Evolutionary conservation across 2,113 vertebrate species (phyloP).

Genomic region (Xenopus borealis): DNA sequence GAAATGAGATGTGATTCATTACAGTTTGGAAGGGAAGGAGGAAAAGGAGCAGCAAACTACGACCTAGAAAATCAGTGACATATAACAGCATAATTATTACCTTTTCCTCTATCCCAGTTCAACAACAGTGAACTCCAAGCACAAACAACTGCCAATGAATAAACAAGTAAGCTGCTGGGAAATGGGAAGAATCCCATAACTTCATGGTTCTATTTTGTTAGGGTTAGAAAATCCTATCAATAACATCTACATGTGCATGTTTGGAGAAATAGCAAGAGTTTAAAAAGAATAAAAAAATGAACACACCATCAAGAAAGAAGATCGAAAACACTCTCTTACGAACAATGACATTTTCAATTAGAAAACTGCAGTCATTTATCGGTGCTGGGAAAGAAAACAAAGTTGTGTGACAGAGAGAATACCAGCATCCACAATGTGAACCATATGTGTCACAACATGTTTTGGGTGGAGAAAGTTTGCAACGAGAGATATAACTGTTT

Average conservation of each 20-base stretch:
- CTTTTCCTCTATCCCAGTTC: too few relatives aligned
- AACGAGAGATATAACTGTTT: constrained; percentile 26
- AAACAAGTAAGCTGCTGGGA: not conserved
- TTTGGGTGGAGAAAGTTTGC: constrained; percentile 49
- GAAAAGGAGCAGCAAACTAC: constrained; percentile 13
- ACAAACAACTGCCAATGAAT: not conserved
- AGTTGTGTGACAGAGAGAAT: constrained; percentile 42
- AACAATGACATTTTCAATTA: too few relatives aligned
- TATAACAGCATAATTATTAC: not conserved
- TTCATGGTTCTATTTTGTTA: not conserved
- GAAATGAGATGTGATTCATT: not conserved
- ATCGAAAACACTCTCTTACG: too few relatives aligned
- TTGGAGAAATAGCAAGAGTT: not conserved
- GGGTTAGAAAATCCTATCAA: not conserved
- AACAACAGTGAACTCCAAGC: too few relatives aligned
- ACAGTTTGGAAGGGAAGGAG: not conserved
- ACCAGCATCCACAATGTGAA: constrained; percentile 55
- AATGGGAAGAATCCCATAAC: not conserved
- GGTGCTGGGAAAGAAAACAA: not conserved
- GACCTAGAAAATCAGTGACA: not conserved
- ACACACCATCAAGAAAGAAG: not conserved
- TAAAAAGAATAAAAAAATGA: not conserved
- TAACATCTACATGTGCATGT: constrained; percentile 10
- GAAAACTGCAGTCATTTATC: not conserved
- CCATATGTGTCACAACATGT: constrained; percentile 62